Conservation (phyloP, 2,113 vertebrate genomes). For the Sula dactylatra region DNA sequence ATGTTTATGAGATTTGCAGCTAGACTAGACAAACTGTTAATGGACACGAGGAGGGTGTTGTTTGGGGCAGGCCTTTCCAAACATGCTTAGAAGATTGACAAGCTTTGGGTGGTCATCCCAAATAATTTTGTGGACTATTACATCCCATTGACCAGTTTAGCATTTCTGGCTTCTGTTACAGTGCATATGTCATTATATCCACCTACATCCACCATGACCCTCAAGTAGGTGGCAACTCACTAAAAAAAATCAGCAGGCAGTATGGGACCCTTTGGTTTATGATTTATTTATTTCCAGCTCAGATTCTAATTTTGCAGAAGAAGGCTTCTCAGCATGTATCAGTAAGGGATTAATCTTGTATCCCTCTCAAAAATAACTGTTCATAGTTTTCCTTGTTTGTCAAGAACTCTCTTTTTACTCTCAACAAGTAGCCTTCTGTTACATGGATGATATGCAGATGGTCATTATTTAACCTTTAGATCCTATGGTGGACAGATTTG, state of each 20-base stretch:
- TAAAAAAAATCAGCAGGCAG: neutral
- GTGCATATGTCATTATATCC: neutral
- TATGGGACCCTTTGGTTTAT: neutral
- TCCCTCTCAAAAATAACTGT: neutral
- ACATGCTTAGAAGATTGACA: neutral
- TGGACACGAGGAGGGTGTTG: neutral
- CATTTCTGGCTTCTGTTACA: neutral
- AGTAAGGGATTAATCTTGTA: neutral
- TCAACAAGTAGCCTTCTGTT: neutral
- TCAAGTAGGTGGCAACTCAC: neutral
- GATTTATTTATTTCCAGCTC: neutral
- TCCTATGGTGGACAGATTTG: neutral
- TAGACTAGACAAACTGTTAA: neutral
- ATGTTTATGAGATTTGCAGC: neutral
- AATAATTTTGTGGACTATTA: neutral
- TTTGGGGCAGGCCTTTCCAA: neutral
- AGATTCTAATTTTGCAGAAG: neutral
- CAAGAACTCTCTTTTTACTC: neutral
- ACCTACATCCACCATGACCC: neutral
- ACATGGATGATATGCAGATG: neutral
- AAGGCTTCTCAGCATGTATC: neutral
- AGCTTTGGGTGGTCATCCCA: neutral
- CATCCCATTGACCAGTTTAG: neutral
- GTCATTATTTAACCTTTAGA: neutral
- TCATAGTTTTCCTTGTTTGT: neutral